phyloP scores from a whole-genome alignment of 1,140 invertebrate genomes.

The Paraescarpia echinospica region DNA sequence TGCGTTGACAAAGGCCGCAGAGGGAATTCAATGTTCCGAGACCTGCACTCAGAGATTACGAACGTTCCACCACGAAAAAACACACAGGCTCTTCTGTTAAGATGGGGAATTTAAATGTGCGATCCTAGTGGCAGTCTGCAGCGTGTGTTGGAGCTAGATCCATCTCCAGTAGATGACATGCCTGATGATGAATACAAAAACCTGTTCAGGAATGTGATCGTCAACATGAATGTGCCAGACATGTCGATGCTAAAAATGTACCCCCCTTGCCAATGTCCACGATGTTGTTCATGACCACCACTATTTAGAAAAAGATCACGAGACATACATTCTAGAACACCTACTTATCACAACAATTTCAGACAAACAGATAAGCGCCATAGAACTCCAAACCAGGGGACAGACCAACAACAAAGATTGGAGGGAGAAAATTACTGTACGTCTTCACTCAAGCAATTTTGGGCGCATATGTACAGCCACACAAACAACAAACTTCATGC shows the following conservation, averaged over 20 bases:
- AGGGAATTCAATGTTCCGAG: conserved; percentile 22
- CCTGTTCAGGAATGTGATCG: conserved; percentile 31
- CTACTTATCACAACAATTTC: conserved; percentile 29
- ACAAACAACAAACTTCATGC: conserved; percentile 27
- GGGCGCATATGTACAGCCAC: conserved; percentile 36
- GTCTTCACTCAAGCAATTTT: conserved; percentile 35
- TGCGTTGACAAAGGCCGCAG: conserved; percentile 25
- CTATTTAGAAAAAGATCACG: not conserved
- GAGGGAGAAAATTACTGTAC: conserved; percentile 27
- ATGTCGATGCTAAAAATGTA: conserved; percentile 31
- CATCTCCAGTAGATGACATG: conserved; percentile 19
- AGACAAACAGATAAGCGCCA: conserved; percentile 15
- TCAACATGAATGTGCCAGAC: conserved; percentile 24
- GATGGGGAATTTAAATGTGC: conserved; percentile 18
- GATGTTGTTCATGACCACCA: conserved; percentile 32
- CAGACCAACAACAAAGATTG: conserved; percentile 30
- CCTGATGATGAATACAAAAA: conserved; percentile 19
- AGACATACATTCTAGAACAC: not conserved
- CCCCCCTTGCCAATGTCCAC: conserved; percentile 20
- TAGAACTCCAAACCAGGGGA: conserved; percentile 30
- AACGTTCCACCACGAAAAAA: conserved; percentile 32
- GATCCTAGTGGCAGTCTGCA: not conserved
- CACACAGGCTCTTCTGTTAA: conserved; percentile 32
- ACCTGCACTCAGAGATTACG: conserved; percentile 37
- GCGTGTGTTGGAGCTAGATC: conserved; percentile 31